Base-by-base conservation (phyloP, 2,113 vertebrate species). In the Forbesichthys agassizii region DNA sequence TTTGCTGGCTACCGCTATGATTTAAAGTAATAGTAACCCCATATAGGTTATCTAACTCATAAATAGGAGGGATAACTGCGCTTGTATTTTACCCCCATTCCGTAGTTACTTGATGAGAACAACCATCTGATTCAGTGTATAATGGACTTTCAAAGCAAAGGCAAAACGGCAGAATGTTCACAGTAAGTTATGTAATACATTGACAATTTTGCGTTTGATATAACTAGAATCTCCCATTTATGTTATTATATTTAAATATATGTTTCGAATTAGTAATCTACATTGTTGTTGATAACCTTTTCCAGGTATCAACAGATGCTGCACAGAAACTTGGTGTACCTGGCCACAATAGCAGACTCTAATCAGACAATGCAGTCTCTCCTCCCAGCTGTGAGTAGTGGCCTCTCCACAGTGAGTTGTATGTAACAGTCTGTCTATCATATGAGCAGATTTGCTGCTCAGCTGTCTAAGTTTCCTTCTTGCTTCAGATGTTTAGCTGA, bases 91-190 rank as follows among this genome's bases (percentile, higher is more conserved):
- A 11, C 49, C 48, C 56, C 14, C 66, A 7, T 87, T 92, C 92
- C 7, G 36, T 42, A 99, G 98, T 94, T 99, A 92, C 90, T 99
- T 90, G 98, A 99, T 92, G 98, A 99, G 92, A 99, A 99, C 90
- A 99, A 99, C 83, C 98, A 99, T 82, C 94, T 99, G 76, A 99
- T 99, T 88, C 97, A 99, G 81, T 99, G 97, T 90, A 99, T 99
- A 90, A 98, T 99, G 97, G 98, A 99, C 87, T 99, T 97, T 87
- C 98, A 99, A 90, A 99, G 96, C 91, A 99, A 99, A 94, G 97
- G 97, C 66, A 99, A 99, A 90, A 96, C 96, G 0, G 95, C 95
- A 58, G 98, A 99, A 88, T 99, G 97, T 93, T 99, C 98, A 89
- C 98, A 99, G 98, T 99, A 94, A 98, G 94, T 93, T 59, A 8